Conservation (phyloP, 1,140 invertebrate species). For the Pogonomyrmex barbatus region DNA sequence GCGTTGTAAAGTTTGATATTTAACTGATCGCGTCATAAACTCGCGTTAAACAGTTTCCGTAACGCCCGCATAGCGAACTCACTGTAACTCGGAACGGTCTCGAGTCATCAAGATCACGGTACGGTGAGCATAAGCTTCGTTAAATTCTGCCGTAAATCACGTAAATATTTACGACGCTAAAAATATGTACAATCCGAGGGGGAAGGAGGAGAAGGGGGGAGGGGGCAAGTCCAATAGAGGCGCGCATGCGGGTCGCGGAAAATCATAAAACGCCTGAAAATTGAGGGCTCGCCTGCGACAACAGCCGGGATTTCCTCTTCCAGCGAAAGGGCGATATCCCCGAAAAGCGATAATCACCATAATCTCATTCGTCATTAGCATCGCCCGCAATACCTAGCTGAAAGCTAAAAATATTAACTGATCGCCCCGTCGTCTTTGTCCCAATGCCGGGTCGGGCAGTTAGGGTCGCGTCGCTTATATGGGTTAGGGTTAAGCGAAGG, state of each 20-base stretch:
- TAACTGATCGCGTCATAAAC: constrained; percentile 46
- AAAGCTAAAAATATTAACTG: constrained; percentile 55
- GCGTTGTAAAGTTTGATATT: constrained; percentile 39
- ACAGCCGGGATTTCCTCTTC: constrained; percentile 7
- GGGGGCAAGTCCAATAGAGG: background rate
- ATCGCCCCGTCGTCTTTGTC: constrained; percentile 35
- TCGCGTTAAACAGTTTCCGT: constrained; percentile 40
- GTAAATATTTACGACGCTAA: constrained; percentile 58
- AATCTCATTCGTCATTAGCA: constrained; percentile 59
- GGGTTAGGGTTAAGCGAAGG: constrained; percentile 67
- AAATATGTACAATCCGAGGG: constrained; percentile 25
- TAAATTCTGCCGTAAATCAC: constrained; percentile 58
- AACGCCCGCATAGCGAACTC: constrained; percentile 37
- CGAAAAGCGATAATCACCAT: constrained; percentile 46
- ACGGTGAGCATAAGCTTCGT: constrained; percentile 23
- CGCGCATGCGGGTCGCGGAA: constrained; percentile 56
- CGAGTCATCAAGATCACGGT: constrained; percentile 20
- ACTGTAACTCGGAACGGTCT: background rate
- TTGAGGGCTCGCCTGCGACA: constrained; percentile 23
- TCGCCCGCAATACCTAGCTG: background rate
- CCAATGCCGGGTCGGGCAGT: constrained; percentile 26
- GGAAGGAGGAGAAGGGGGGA: background rate
- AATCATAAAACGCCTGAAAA: constrained; percentile 52
- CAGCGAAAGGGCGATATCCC: background rate
- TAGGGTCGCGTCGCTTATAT: constrained; percentile 19